Evolutionary conservation across 2,888 invertebrate species (phyloP).

Genomic region (Conchocele bisecta): DNA sequence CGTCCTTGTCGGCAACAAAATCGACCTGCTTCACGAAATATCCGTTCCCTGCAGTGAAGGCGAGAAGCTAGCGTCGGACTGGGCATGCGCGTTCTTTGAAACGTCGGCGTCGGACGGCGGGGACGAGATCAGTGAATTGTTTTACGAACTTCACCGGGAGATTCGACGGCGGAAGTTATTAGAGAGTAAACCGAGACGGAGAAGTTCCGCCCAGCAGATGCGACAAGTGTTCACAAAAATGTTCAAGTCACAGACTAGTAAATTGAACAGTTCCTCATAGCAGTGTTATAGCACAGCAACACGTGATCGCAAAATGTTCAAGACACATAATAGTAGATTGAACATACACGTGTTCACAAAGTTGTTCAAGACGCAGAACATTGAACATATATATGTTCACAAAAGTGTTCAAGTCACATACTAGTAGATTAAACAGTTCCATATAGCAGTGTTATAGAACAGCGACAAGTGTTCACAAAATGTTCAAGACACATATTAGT

Average conservation of each 20-base stretch:
- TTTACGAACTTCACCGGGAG: slow-evolving; percentile 81
- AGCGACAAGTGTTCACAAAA: no score
- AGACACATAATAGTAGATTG: no score
- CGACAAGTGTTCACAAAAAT: slow-evolving; percentile 72
- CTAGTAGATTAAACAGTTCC: no score
- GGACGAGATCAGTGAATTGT: slow-evolving; percentile 79
- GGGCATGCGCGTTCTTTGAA: slow-evolving; percentile 80
- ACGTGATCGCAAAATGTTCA: no score
- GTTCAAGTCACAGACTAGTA: slow-evolving; percentile 61
- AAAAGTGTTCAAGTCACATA: no score
- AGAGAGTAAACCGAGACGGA: slow-evolving; percentile 73
- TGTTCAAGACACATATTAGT: no score
- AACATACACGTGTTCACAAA: no score
- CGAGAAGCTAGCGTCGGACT: slow-evolving; percentile 74
- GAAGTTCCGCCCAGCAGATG: slow-evolving; percentile 80
- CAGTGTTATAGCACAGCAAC: no score
- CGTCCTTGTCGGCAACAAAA: slow-evolving; percentile 80
- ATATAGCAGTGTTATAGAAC: no score
- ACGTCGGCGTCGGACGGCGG: slow-evolving; percentile 81
- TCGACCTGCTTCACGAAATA: slow-evolving; percentile 76
- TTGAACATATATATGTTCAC: no score
- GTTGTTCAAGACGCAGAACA: no score
- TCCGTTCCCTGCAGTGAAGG: slow-evolving; percentile 74
- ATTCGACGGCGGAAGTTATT: slow-evolving; percentile 75
- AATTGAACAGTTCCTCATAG: slow-evolving; percentile 43